Percentiles rank a stretch among this genome's conserved stretches.
Evolutionary conservation across 2,113 vertebrate genomes (phyloP).

Genomic region (Sceloporus tristichus): DNA sequence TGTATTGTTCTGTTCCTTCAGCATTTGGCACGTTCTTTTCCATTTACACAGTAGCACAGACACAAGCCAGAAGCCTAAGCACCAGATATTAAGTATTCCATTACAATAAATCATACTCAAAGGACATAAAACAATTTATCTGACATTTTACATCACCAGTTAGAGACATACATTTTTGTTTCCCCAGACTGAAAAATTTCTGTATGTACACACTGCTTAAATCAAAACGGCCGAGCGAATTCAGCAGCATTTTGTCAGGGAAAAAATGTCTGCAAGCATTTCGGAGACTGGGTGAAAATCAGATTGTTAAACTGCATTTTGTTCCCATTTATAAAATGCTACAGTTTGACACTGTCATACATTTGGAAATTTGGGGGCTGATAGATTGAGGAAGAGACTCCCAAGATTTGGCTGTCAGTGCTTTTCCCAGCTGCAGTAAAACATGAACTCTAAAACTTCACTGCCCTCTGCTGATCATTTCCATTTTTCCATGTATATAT

Average conservation of each 20-base stretch:
- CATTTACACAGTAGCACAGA: not conserved
- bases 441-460: slow-evolving; percentile 44
- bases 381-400: slow-evolving; percentile 20
- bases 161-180: slow-evolving; percentile 19
- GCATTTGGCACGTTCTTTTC: not conserved
- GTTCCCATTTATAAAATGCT: slow-evolving; percentile 44
- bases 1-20: not conserved
- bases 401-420: not conserved
- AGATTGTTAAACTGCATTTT: slow-evolving; percentile 55
- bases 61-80: not conserved
- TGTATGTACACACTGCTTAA: slow-evolving; percentile 7
- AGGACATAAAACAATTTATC: not conserved
- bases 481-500: not conserved
- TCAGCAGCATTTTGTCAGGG: slow-evolving; percentile 41
- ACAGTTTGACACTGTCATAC: slow-evolving; percentile 33
- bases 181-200: not conserved
- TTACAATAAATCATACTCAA: not conserved
- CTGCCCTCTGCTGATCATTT: slow-evolving; percentile 61
- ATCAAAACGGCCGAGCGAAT: slow-evolving; percentile 44
- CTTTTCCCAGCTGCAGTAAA: not conserved
- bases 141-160: not conserved
- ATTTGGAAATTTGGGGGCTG: slow-evolving; percentile 34
- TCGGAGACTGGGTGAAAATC: slow-evolving; percentile 53
- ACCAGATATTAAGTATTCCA: not conserved
- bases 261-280: slow-evolving; percentile 47